Base-by-base conservation (phyloP, 2,888 invertebrate species). In the Acanthosoma haemorrhoidale region DNA sequence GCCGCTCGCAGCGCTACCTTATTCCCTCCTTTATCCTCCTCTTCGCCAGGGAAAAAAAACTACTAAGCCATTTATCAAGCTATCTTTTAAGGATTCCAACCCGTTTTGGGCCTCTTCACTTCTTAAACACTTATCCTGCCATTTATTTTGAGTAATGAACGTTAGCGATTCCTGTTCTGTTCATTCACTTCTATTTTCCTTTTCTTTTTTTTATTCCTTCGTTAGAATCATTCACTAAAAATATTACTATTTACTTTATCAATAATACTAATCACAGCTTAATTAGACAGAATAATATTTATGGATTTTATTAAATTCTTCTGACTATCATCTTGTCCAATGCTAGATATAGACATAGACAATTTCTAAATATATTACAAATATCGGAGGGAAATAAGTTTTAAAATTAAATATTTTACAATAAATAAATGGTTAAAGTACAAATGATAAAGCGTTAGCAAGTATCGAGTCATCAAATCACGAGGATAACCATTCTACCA, bases 61-160 rank as follows among this genome's bases (percentile, higher is more conserved):
- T 64, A 64, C 64, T 41, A 64, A 41, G 18, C 64, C 64, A 64
- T 64, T 64, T 64, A 64, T 64, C 64, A 64, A 39, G 64, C 41
- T 64, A 64, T 39, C 39, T 38, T 39, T 39, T 29, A 41, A 64
- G 41, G 64, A 64, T 39, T 64, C 64, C 64, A 36, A 41, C 39
- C 64, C 25, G 64, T 64, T 64, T 39, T 41, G 15, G 41, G 64
- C 15, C 39, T 41, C 38, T 63, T 64, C 29, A 41, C 9, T 8
- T 21, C 64, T 64, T 64, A 41, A 61, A 61, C 61, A 61, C 61
- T 61, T 61, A 61, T 61, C 21, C 61, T 21, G 36, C 15, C 36
- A 61, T 61, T 61, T 61, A 61, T 61, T 61, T 61, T 36, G 25
- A 51, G 29, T 51, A 51, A 51, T 25, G n/a, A 25, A 25, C 51